Evolutionary conservation across 1,140 invertebrate species (phyloP), one percentile per base, ranked within the genome.

Genomic region (Caenorhabditis latens): DNA sequence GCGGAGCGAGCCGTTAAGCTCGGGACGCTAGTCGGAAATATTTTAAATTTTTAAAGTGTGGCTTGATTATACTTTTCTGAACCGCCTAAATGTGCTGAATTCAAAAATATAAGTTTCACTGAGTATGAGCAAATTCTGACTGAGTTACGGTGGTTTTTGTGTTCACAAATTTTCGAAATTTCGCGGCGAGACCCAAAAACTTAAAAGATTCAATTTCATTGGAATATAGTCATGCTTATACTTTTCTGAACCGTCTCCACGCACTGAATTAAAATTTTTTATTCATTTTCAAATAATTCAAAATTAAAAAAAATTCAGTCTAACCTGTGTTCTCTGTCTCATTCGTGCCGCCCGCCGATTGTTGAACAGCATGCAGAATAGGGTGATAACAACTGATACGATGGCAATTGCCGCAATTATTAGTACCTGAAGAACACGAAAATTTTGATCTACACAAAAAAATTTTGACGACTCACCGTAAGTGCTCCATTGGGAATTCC

Each of bases 381-480:
- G 71, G 14, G 71, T 79, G 71, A 79, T 79, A 79, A 79, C 71
- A 79, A 79, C 71, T 50, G 46, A 79, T 79, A 79, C 71, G n/a
- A 79, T 79, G 5, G 71, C 71, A 14, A 79, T 79, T 19, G 71
- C 71, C 14, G 71, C 71, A 43, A 79, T 79, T 48, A 79, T 79
- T 50, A 79, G 24, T n/a, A 79, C 71, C 71, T 79, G 71, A 42
- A 71, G n/a, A 46, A 48, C 14, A 8, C 13, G 16, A 46, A n/a
- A 43, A 43, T 71, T 19, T 71, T 46, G 8, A 32, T 63, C 9
- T 63, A 32, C 42, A 19, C 13, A 46, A 50, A 50, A 50, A 50
- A 50, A 43, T 46, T 46, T 46, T 43, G 14, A n/a, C 8, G 19
- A 43, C 43, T 46, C 16, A 48, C 71, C 21, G 71, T 79, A 8